A percentile compares a stretch with the other conserved stretches of the same genome.
Evolutionary conservation across 1,140 invertebrate species (phyloP).

Genomic region (Hirudo medicinalis): DNA sequence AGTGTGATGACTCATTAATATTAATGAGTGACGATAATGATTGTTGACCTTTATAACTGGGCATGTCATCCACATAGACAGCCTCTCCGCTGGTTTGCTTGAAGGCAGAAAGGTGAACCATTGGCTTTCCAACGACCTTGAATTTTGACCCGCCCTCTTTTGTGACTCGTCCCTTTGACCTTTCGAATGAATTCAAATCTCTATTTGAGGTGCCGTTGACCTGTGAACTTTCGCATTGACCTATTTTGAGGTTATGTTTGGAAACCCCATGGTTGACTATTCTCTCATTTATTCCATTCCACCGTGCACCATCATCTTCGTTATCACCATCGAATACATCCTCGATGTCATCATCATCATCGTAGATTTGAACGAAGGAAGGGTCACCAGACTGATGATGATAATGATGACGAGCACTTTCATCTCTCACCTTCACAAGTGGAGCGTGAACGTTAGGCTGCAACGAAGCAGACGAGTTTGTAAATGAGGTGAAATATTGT

Average conservation of each 20-base stretch:
- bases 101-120: conserved; percentile 64
- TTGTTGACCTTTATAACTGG: conserved; percentile 44
- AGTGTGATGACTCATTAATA: neutral
- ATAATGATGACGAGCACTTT: neutral
- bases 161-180: neutral
- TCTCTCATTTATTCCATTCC: too few relatives aligned
- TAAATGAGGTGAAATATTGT: too few relatives aligned
- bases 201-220: too few relatives aligned
- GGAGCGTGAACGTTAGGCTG: neutral
- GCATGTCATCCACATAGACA: conserved; percentile 78
- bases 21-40: neutral
- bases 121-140: conserved; percentile 68
- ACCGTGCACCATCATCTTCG: neutral
- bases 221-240: too few relatives aligned
- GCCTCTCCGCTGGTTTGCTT: conserved; percentile 87
- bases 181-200: neutral
- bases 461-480: too few relatives aligned
- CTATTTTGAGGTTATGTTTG: too few relatives aligned
- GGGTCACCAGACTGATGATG: neutral
- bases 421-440: neutral
- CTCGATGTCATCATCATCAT: neutral
- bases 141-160: conserved; percentile 25
- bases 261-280: too few relatives aligned
- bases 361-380: conserved; percentile 1
- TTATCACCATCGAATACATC: neutral